phyloP scores from a whole-genome alignment of 1,140 invertebrate species.

The Goniozus legneri region DNA sequence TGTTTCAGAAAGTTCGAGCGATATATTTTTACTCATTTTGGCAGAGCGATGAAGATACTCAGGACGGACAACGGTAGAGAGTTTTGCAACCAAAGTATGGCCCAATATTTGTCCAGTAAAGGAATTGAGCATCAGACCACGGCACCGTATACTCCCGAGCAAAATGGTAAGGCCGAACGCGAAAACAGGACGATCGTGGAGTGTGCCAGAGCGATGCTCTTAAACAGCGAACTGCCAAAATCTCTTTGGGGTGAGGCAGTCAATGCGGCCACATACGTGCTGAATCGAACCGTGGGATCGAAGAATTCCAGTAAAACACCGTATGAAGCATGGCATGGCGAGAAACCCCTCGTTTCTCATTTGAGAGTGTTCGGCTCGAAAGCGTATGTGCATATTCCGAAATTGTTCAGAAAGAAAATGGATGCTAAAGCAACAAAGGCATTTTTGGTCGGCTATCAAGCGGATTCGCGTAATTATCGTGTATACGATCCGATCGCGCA shows the following conservation, averaged over 20 bases:
- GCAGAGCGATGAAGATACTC: conserved; percentile 10
- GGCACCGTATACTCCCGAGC: conserved; percentile 41
- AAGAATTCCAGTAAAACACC: conserved; percentile 8
- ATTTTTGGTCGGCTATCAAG: conserved; percentile 25
- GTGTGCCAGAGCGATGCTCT: conserved; percentile 40
- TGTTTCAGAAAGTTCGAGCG: conserved; percentile 17
- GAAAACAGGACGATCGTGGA: conserved; percentile 48
- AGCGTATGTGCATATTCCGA: conserved; percentile 29
- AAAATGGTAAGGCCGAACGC: conserved; percentile 44
- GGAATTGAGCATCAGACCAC: conserved; percentile 25
- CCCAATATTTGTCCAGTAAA: conserved; percentile 10
- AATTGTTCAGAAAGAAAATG: conserved; percentile 25
- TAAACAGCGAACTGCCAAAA: conserved; percentile 34
- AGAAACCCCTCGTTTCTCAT: conserved; percentile 27
- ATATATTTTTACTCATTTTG: conserved; percentile 18
- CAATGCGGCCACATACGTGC: conserved; percentile 28
- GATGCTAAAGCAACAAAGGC: conserved; percentile 21
- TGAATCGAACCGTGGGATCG: conserved; percentile 11
- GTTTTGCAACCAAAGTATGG: conserved; percentile 10
- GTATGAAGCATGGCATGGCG: conserved; percentile 26
- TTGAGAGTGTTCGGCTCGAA: conserved; percentile 35
- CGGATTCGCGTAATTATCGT: conserved; percentile 5
- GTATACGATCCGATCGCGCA: neutral
- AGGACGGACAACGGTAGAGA: conserved; percentile 20
- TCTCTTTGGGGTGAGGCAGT: conserved; percentile 51